phyloP scores from a whole-genome alignment of 2,888 invertebrate species.

The Caenorhabditis angaria region DNA sequence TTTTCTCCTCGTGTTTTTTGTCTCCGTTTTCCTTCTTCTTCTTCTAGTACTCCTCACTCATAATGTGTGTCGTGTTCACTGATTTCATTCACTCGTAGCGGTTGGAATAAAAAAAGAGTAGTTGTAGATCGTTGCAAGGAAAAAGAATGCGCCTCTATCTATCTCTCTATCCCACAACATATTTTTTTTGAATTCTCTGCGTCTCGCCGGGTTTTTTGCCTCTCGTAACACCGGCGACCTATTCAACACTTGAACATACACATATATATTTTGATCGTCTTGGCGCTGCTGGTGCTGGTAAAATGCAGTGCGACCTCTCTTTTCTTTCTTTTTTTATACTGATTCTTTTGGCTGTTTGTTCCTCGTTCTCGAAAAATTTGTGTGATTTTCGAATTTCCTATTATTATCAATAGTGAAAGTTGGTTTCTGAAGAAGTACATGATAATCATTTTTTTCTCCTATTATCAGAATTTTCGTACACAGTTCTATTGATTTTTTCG shows the following conservation, averaged over 20 bases:
- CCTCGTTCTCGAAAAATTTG: background rate
- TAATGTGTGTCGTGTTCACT: conserved; percentile 4
- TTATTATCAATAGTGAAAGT: conserved; percentile 1
- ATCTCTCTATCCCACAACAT: conserved; percentile 1
- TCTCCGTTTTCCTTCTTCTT: background rate
- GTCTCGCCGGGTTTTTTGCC: conserved; percentile 16
- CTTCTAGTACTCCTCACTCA: conserved; percentile 2
- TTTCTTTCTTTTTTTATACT: conserved; percentile 28
- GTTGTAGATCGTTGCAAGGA: conserved; percentile 6
- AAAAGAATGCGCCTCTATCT: conserved; percentile 9
- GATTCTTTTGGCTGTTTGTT: conserved; percentile 32
- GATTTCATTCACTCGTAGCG: conserved; percentile 2
- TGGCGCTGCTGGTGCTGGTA: conserved; percentile 3
- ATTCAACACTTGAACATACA: conserved; percentile 12
- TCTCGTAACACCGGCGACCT: conserved; percentile 14
- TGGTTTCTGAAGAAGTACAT: background rate
- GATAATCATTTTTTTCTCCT: background rate
- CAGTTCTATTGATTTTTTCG: background rate
- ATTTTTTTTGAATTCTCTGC: conserved; percentile 7
- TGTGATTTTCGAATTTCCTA: background rate
- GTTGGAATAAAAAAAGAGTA: background rate
- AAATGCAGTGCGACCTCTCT: background rate
- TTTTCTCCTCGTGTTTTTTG: too few species aligned
- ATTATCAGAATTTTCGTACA: background rate
- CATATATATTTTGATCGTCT: conserved; percentile 16